Percentiles rank a stretch among this genome's conserved stretches.
These are phyloP conservation scores for Elachura formosa DNA, from an alignment of 2,113 vertebrate genomes.

Conservation along the genomic window DNA sequence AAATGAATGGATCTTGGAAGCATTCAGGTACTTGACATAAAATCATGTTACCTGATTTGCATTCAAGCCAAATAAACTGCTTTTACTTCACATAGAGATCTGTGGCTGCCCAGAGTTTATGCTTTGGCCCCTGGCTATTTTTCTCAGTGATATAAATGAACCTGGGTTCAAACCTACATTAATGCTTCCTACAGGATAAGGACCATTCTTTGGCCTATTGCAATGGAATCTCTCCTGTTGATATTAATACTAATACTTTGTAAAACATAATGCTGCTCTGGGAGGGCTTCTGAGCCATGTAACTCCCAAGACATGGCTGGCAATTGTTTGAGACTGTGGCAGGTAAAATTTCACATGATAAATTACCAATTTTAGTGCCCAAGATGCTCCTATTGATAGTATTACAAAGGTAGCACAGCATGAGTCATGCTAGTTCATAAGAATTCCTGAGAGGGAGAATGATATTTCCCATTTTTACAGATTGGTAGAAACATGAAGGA, in stretches of 20 bases:
- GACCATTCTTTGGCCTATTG: not conserved
- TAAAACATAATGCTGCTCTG: not conserved
- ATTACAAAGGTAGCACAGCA: not conserved
- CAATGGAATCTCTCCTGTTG: not conserved
- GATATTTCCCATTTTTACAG: not conserved
- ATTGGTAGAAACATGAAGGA: not conserved
- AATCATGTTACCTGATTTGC: not conserved
- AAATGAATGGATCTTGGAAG: not conserved
- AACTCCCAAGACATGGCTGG: not conserved
- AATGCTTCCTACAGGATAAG: not conserved
- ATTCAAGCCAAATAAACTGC: not conserved
- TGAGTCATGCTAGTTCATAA: not conserved
- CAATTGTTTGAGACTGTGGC: not conserved
- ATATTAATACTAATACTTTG: not conserved
- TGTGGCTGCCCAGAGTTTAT: not conserved
- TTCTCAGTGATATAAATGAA: not conserved
- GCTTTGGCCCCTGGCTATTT: not conserved
- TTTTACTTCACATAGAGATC: not conserved
- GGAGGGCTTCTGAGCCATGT: not conserved
- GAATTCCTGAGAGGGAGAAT: not conserved
- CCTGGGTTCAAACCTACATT: not conserved
- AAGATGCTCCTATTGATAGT: not conserved
- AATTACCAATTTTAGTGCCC: not conserved
- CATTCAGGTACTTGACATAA: not conserved
- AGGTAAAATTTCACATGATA: not conserved